These are phyloP conservation scores for Poecilia wingei DNA, from an alignment of 2,797 vertebrate genomes.

Conservation along the genomic window DNA sequence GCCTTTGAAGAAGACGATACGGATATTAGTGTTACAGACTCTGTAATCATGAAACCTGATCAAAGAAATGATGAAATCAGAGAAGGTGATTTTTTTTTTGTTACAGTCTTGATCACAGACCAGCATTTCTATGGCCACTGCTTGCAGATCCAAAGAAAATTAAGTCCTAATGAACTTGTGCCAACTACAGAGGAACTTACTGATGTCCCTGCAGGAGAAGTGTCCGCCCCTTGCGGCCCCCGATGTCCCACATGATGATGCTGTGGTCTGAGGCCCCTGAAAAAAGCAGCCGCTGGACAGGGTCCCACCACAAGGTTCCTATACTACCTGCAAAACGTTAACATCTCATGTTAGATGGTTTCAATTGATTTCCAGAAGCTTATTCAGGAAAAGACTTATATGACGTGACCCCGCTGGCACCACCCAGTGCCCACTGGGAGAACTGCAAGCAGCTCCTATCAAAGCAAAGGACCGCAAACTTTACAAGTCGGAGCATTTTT, in stretches of 20 bases:
- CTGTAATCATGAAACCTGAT: not conserved
- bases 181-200: constrained; percentile 74
- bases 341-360: not conserved
- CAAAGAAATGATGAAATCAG: not conserved
- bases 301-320: constrained; percentile 93
- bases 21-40: not conserved
- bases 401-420: constrained; percentile 27
- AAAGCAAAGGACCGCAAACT: not conserved
- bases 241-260: constrained; percentile 99
- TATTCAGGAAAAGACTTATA: not conserved
- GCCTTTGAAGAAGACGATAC: constrained; percentile 19
- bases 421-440: constrained; percentile 37
- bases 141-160: constrained; percentile 7
- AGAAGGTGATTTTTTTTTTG: not conserved
- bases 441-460: constrained; percentile 24
- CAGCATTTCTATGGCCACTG: not conserved
- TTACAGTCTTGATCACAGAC: not conserved
- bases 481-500: not conserved
- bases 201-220: constrained; percentile 95
- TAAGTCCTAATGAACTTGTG: too few species aligned
- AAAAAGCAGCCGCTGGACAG: constrained; percentile 92
- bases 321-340: constrained; percentile 83
- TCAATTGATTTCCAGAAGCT: not conserved
- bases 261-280: constrained; percentile 97
- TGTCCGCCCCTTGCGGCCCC: constrained; percentile 92